Evolutionary conservation across 2,888 invertebrate species (phyloP).

Genomic region (Phyllotreta striolata): DNA sequence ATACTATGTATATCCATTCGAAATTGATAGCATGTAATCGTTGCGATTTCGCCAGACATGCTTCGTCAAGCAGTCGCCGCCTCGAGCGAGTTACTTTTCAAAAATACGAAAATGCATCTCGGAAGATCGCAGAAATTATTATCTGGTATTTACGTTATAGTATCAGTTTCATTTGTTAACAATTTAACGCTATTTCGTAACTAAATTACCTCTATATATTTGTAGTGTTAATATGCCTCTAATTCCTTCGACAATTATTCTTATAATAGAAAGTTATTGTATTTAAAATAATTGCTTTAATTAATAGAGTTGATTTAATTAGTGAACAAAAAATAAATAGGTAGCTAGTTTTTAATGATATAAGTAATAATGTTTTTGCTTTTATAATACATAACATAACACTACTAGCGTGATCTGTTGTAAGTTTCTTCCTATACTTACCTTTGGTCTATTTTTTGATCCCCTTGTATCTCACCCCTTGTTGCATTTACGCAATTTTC

Average conservation of each 20-base stretch:
- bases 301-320: no score
- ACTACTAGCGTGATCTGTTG: slow-evolving; percentile 11
- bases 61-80: slow-evolving; percentile 14
- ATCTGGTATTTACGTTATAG: background rate
- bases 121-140: slow-evolving; percentile 1
- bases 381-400: background rate
- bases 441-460: slow-evolving; percentile 2
- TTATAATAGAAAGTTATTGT: no score
- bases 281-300: no score
- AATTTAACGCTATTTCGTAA: no score
- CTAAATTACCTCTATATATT: no score
- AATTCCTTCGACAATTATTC: no score
- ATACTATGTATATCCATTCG: slow-evolving; percentile 17
- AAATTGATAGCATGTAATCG: slow-evolving; percentile 24
- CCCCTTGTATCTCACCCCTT: slow-evolving; percentile 8
- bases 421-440: background rate
- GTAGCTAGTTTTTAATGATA: no score
- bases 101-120: background rate
- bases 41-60: slow-evolving; percentile 11
- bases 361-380: no score
- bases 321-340: no score
- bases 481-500: background rate
- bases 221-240: no score
- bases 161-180: no score
- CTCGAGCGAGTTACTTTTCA: background rate